Evolutionary conservation across 2,888 invertebrate species (phyloP), one percentile per base, ranked within the genome.

Genomic region (Andrena minutula): DNA sequence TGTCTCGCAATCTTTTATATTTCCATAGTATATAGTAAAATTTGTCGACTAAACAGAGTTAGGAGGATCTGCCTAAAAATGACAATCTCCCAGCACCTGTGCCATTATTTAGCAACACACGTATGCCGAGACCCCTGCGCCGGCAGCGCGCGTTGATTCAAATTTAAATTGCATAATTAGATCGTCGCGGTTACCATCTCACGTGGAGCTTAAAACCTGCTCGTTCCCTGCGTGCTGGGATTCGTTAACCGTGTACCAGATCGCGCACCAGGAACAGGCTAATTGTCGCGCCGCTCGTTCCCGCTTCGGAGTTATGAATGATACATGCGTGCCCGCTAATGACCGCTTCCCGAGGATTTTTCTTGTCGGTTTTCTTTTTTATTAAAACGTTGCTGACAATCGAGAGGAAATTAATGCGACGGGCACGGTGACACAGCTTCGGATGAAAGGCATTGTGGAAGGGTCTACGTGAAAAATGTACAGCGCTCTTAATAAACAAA

Each of bases 91-190:
- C 49, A 5, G 10, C 32, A 41, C 16, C 23, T 53, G 51, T 32
- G 72, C 56, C 64, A 61, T 60, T 69, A 26, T 47, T 49, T 58
- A 32, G 41, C 51, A 32, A 53, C 58, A 35, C 70, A 26, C 30
- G 60, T 63, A 23, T 26, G 23, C 53, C 49, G 30, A 30, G 70
- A 5, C 47, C 8, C 49, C 20, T 5, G 20, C 79, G 56, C 68
- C 72, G 63, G 26, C 70, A 66, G 70, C 51, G 66, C 75, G 77
- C 83, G 82, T 82, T 83, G 84, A 87, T 87, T 86, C 86, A 87
- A 89, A 89, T 90, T 89, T 89, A 86, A 89, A 90, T 90, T 86
- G 83, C 85, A 86, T 90, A 89, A 90, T 90, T 90, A 86, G 89
- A 88, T 84, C 68, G 75, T 68, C 84, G 80, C 76, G 83, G 82